Evolutionary conservation across 2,888 invertebrate species (phyloP).

Genomic region (Lycaena phlaeas): DNA sequence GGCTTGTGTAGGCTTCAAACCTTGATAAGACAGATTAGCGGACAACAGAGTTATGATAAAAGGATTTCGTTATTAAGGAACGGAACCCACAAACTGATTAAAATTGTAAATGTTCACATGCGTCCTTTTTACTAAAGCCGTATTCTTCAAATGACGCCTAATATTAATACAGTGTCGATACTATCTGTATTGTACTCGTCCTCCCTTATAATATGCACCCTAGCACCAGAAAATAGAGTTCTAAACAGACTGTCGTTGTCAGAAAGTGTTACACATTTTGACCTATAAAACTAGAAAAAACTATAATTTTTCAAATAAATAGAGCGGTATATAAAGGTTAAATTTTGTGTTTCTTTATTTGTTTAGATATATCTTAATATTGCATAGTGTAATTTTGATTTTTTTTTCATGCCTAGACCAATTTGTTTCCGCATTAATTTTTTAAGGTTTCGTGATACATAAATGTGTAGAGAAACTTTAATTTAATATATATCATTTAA

Average conservation of each 20-base stretch:
- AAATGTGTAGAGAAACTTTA: not conserved
- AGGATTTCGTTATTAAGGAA: not conserved
- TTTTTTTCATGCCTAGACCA: not conserved
- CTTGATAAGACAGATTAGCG: too few relatives aligned
- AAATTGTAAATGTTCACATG: not conserved
- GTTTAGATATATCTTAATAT: not conserved
- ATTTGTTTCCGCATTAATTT: not conserved
- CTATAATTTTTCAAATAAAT: not conserved
- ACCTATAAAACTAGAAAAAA: not conserved
- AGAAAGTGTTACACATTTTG: not conserved
- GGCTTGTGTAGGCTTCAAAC: too few relatives aligned
- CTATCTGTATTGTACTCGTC: slow-evolving; percentile 11
- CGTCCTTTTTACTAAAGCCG: not conserved
- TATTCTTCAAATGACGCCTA: not conserved
- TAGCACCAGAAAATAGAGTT: not conserved
- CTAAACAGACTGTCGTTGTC: not conserved
- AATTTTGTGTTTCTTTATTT: not conserved
- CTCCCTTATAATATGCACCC: not conserved
- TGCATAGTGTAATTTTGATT: not conserved
- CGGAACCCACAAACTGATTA: not conserved
- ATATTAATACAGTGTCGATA: slow-evolving; percentile 8
- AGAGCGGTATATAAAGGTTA: not conserved
- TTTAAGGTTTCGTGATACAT: not conserved
- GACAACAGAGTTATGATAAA: not conserved
- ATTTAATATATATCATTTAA: too few relatives aligned